phyloP scores from a whole-genome alignment of 2,888 invertebrate genomes.

The Abrostola tripartita region DNA sequence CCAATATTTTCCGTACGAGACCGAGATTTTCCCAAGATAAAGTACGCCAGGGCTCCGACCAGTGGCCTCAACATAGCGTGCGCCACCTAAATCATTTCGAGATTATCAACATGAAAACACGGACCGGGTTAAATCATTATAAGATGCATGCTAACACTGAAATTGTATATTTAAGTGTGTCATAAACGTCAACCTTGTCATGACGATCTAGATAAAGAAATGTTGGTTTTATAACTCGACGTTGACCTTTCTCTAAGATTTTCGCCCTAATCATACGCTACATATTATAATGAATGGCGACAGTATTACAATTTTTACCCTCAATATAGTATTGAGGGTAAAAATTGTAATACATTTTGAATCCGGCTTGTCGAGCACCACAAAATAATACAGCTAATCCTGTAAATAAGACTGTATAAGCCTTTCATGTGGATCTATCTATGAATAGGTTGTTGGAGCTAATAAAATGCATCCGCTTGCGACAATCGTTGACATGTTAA shows the following conservation, averaged over 20 bases:
- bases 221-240: slow-evolving; percentile 37
- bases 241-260: slow-evolving; percentile 44
- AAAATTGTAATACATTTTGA: no score
- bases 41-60: slow-evolving; percentile 63
- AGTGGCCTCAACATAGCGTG: slow-evolving; percentile 66
- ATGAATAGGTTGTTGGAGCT: slow-evolving; percentile 72
- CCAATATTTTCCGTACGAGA: slow-evolving; percentile 79
- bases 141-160: slow-evolving; percentile 22
- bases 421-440: slow-evolving; percentile 55
- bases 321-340: no score
- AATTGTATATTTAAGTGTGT: slow-evolving; percentile 33
- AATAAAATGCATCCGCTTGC: slow-evolving; percentile 81
- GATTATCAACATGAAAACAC: slow-evolving; percentile 70
- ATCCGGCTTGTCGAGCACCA: slow-evolving; percentile 12
- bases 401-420: slow-evolving; percentile 45
- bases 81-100: slow-evolving; percentile 61
- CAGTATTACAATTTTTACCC: no score
- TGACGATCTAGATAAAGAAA: slow-evolving; percentile 41
- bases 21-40: slow-evolving; percentile 81
- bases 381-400: slow-evolving; percentile 28
- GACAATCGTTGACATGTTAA: slow-evolving; percentile 81
- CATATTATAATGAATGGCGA: slow-evolving; percentile 16
- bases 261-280: slow-evolving; percentile 15
- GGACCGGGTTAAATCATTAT: slow-evolving; percentile 56
- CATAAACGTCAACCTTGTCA: slow-evolving; percentile 38